Conservation (phyloP, 2,113 vertebrate genomes). For the Acinonyx jubatus region DNA sequence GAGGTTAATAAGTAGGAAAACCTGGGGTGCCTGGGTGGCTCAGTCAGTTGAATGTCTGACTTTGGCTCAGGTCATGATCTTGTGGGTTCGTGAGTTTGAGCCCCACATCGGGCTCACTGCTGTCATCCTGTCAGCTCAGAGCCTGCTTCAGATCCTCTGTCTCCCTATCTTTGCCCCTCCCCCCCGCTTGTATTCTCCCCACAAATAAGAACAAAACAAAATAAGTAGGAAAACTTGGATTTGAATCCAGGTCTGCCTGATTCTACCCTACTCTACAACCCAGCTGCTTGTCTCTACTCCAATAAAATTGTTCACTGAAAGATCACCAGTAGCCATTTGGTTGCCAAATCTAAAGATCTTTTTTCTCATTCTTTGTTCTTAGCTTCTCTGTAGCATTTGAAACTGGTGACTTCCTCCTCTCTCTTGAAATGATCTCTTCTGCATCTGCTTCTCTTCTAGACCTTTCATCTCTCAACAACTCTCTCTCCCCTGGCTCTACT, state of each 20-base stretch:
- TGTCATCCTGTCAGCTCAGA: too few species aligned
- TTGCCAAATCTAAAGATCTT: neutral
- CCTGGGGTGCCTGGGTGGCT: too few species aligned
- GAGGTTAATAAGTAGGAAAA: neutral
- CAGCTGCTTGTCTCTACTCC: neutral
- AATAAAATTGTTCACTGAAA: neutral
- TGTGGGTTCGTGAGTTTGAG: too few species aligned
- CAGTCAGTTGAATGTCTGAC: too few species aligned
- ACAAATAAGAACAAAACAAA: too few species aligned
- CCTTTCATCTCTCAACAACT: neutral
- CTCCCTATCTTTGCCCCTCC: too few species aligned
- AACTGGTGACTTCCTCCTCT: neutral
- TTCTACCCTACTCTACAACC: neutral
- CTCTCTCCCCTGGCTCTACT: neutral
- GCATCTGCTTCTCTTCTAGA: neutral
- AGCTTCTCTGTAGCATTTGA: neutral
- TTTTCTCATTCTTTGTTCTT: neutral
- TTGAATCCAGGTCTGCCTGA: neutral
- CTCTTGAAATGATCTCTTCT: neutral
- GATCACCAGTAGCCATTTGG: neutral
- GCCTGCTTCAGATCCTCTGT: too few species aligned
- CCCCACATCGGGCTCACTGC: too few species aligned
- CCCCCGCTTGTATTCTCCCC: too few species aligned
- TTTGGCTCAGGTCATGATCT: too few species aligned
- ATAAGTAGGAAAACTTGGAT: neutral